Evolutionary conservation across 2,797 vertebrate genomes (phyloP), one percentile per base, ranked within the genome.

Genomic region (Anguilla pacifica): DNA sequence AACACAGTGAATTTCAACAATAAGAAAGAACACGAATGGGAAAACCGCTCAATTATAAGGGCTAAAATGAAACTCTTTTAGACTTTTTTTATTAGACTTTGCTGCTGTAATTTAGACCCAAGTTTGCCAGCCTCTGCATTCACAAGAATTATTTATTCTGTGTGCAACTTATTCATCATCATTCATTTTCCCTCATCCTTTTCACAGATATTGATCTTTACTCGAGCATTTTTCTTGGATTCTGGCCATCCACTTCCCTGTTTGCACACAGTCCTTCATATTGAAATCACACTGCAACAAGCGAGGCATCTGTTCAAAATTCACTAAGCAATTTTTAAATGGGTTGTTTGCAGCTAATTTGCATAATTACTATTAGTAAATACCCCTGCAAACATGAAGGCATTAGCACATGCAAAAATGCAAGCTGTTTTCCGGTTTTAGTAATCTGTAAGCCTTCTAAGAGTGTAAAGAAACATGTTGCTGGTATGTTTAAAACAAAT

Each of bases 311-410:
- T 49, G 46, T 22, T 82, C 19, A 49, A 82, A 82, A 11, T 51
- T 15, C 46, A 43, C 74, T 22, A 22, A 79, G 35, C 35, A n/a
- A n/a, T 82, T 17, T 82, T 25, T 82, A 49, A 82, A 49, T 51
- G 43, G 22, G 43, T 51, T n/a, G 43, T 82, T 82, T 82, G 79
- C 79, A 51, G 79, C 79, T 49, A 28, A 51, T 51, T 82, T 82
- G 46, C 79, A 82, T 82, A 82, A 82, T 82, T 82, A 82, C 79
- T n/a, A 82, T 82, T 82, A 10, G 43, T 82, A n/a, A 82, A 82
- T 51, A 9, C 43, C 79, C 79, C 79, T 22, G 46, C 3, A 82
- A 82, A 82, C 79, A 82, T 82, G 43, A 49, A 49, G 64, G 25
- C 64, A 70, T 28, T 70, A n/a, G 64, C 64, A 28, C 59, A 64